Evolutionary conservation across 2,113 vertebrate species (phyloP), one percentile per base, ranked within the genome.

Genomic region (Datnioides undecimradiatus): DNA sequence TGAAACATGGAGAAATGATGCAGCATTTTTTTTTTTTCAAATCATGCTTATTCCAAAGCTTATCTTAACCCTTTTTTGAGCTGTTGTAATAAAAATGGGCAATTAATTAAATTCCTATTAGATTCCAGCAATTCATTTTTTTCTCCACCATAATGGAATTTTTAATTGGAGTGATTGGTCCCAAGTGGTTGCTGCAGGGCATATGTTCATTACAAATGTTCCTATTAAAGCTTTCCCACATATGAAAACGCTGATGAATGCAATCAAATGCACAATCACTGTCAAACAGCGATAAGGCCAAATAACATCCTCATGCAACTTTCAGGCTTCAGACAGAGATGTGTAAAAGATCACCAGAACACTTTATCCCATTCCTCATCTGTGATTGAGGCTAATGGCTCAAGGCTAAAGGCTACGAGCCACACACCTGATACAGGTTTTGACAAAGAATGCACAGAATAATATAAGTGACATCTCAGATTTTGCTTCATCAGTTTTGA

Each of bases 151-250:
- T 86, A 84, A 86, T 87, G 49, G 69, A 76, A 82, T 83, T 87
- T 89, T 83, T 86, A 86, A 90, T 85, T 84, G 74, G 63, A 67
- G 23, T 73, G 76, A 79, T 71, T 87, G 69, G 76, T 79, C 73
- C 63, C 77, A 71, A 64, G 84, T 58, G 86, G 63, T 21, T 58
- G 65, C 82, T 46, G 19, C 51, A 55, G 67, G 67, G 62, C 29
- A 76, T 19, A 46, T 51, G 75, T 54, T 69, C 21, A 27, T 45
- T n/a, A 68, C 68, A 27, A 79, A 85, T 67, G 55, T 74, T 76
- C 69, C 55, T 62, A 79, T 76, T 78, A 83, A 67, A 70, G 29
- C 31, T 71, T 79, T 69, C 65, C 0, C 51, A 43, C 59, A 59
- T 21, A 72, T 49, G n/a, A 80, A 80, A 82, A 68, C 49, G 57